phyloP scores from a whole-genome alignment of 2,113 vertebrate genomes.

The Thamnophis sirtalis region DNA sequence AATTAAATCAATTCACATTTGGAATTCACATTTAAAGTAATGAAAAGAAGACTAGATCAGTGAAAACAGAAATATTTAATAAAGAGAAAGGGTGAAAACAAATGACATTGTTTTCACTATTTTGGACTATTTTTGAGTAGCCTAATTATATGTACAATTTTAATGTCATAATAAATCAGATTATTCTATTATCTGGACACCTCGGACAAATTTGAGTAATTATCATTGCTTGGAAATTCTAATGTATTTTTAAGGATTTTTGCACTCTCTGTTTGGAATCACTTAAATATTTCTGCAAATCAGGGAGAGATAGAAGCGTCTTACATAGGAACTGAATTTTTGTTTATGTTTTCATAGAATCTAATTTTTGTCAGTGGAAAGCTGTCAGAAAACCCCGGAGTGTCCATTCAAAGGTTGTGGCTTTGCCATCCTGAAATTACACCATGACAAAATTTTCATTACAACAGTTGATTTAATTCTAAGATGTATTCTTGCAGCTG shows the following conservation, averaged over 20 bases:
- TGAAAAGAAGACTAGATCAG: not conserved
- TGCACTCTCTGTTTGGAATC: not conserved
- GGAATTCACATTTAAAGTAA: not conserved
- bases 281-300: not conserved
- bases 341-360: conserved; percentile 18
- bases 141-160: conserved; percentile 20
- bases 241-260: not conserved
- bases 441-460: conserved; percentile 10
- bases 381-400: conserved; percentile 10
- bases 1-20: not conserved
- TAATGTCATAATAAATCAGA: conserved; percentile 38
- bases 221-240: conserved; percentile 20
- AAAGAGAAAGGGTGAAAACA: not conserved
- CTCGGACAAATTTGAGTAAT: conserved; percentile 33
- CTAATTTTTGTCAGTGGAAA: not conserved
- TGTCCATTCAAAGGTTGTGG: conserved; percentile 4
- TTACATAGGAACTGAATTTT: not conserved
- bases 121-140: conserved; percentile 17
- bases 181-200: conserved; percentile 28
- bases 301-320: not conserved
- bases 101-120: not conserved
- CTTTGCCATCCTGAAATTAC: conserved; percentile 16
- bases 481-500: not conserved
- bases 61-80: not conserved
- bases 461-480: not conserved